A percentile compares a stretch with the other conserved stretches of the same genome.
Evolutionary conservation across 92 coral and sea anemone genomes (phyloP).

Genomic region (Umimayanthus chanpuru): DNA sequence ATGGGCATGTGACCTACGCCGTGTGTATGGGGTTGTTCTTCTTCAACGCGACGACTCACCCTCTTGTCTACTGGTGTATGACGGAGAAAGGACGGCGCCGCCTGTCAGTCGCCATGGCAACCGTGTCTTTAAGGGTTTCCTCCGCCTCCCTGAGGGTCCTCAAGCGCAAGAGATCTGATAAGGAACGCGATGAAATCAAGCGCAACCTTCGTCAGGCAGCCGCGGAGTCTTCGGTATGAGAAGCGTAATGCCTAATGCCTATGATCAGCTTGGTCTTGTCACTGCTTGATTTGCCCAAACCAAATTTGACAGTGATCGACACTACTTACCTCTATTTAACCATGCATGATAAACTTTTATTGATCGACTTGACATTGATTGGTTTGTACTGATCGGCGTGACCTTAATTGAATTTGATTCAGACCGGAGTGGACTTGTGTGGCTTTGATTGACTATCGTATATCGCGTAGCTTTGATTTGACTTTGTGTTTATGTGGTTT

Average conservation of each 20-base stretch:
- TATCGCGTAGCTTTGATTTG: too few relatives aligned
- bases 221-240: not conserved
- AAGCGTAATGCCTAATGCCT: not conserved
- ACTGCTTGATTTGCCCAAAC: not conserved
- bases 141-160: not conserved
- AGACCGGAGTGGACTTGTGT: too few relatives aligned
- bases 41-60: conserved; percentile 9
- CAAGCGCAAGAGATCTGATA: not conserved
- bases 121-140: not conserved
- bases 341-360: not conserved
- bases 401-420: too few relatives aligned
- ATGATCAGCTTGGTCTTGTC: too few relatives aligned
- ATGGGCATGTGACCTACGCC: not conserved
- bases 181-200: not conserved
- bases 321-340: not conserved
- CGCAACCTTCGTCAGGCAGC: not conserved
- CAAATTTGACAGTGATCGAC: not conserved
- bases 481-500: too few relatives aligned
- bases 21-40: conserved; percentile 26
- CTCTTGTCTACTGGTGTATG: conserved; percentile 29
- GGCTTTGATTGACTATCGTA: too few relatives aligned
- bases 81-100: conserved; percentile 11
- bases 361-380: not conserved
- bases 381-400: too few relatives aligned
- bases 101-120: not conserved